Evolutionary conservation across 2,113 vertebrate genomes (phyloP).

Genomic region (Ophiodon elongatus): DNA sequence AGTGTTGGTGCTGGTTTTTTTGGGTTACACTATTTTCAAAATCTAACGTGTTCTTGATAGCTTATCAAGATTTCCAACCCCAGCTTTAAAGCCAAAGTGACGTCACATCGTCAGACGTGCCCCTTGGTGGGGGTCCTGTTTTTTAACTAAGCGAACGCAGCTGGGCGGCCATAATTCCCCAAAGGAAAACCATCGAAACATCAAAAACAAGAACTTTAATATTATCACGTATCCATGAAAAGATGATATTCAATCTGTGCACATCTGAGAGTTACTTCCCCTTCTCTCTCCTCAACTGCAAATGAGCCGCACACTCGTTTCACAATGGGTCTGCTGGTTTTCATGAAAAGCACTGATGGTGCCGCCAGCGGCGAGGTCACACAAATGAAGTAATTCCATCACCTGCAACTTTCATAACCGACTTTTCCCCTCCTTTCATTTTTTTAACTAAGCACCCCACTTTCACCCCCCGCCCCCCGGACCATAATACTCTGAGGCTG

Average conservation of each 20-base stretch:
- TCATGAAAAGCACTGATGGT: not conserved
- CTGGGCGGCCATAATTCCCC: no score
- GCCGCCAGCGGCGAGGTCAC: not conserved
- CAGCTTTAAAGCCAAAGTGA: no score
- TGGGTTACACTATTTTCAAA: no score
- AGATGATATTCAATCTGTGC: not conserved
- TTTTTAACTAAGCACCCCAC: not conserved
- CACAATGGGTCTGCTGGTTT: not conserved
- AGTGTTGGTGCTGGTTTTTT: not conserved
- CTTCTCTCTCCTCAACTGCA: not conserved
- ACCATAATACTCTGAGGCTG: no score
- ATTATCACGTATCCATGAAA: conserved; percentile 1
- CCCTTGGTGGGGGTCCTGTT: not conserved
- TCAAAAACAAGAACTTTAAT: not conserved
- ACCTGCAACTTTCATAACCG: conserved; percentile 7
- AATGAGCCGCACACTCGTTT: not conserved
- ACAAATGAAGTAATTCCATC: conserved; percentile 2
- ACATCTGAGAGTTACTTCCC: not conserved
- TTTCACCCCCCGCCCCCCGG: no score
- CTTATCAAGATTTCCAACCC: no score
- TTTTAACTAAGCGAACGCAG: not conserved
- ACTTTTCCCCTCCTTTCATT: not conserved
- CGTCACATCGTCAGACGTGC: no score
- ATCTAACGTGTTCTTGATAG: no score
- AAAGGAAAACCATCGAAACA: not conserved